Percentiles rank a stretch among this genome's conserved stretches.
These are phyloP conservation scores for Salvelinus sp. DNA, from an alignment of 2,113 vertebrate genomes.

Conservation along the genomic window DNA sequence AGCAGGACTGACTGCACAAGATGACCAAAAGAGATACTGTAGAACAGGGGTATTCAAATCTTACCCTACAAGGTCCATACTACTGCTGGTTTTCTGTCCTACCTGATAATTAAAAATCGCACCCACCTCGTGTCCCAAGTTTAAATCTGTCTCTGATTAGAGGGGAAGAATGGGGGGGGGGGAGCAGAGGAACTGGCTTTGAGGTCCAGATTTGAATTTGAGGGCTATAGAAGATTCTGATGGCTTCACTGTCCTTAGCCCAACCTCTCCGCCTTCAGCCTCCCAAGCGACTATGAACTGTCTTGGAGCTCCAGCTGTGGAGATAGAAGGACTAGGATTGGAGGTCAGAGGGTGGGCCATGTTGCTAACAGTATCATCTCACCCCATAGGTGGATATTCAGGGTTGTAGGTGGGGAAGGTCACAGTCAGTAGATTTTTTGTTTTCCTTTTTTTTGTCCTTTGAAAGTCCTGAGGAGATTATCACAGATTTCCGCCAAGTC, in stretches of 20 bases:
- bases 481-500: constrained; percentile 45
- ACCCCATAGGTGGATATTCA: not conserved
- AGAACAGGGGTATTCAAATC: no score
- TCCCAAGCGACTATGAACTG: not conserved
- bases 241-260: not conserved
- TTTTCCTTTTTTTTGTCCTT: constrained; percentile 52
- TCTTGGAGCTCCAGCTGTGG: not conserved
- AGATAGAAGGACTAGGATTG: not conserved
- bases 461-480: constrained; percentile 70
- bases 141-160: no score
- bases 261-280: not conserved
- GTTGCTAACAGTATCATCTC: not conserved
- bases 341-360: not conserved
- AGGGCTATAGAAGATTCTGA: not conserved
- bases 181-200: no score
- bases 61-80: not conserved
- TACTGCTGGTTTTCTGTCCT: no score
- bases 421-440: constrained; percentile 37
- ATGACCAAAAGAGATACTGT: constrained; percentile 16
- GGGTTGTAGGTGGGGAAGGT: not conserved
- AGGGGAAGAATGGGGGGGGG: no score
- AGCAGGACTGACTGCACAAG: constrained; percentile 2
- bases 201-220: not conserved
- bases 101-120: no score
- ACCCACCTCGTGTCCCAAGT: no score